Evolutionary conservation across 2,113 vertebrate genomes (phyloP), one percentile per base, ranked within the genome.

Genomic region (Saccopteryx bilineata): DNA sequence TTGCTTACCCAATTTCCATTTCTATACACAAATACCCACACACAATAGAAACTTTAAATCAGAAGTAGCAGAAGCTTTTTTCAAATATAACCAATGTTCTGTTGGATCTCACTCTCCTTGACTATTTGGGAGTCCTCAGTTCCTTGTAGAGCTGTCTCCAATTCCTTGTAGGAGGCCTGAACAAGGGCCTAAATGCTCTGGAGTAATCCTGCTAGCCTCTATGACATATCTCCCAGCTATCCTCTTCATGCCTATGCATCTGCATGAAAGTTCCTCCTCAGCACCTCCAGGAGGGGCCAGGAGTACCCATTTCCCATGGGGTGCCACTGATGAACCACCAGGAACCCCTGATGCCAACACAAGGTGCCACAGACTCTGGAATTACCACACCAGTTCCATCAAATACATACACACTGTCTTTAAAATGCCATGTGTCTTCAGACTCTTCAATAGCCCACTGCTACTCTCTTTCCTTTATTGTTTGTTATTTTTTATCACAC

Each of bases 1-100:
- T 85, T 80, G 33, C 56, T 50, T 87, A 81, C 21, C 54, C 72
- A 93, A 75, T 78, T 69, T 18, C 39, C 18, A 96, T 56, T 58
- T 78, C 61, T 18, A n/a, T 24, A 79, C 26, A 60, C 17, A 46
- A 33, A 88, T 39, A 52, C 54, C 61, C n/a, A 84, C 56, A 66
- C 33, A 56, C 10, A 14, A 56, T 6, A 78, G 69, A 92, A 81
- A 65, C 69, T 74, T 52, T 76, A 31, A 72, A 78, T 71, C 21
- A n/a, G 28, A 9, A 96, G 54, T 72, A 26, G 11, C 31, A 74
- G 10, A 60, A 81, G 56, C 26, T 12, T 60, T 82, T 82, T 28
- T 86, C 61, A 81, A 65, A 52, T 52, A 8, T 15, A 94, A 71
- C 17, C 6, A 15, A 56, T 69, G 21, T 69, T 93, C 39, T 93